phyloP scores from a whole-genome alignment of 2,797 vertebrate species.

The Zalophus californianus region DNA sequence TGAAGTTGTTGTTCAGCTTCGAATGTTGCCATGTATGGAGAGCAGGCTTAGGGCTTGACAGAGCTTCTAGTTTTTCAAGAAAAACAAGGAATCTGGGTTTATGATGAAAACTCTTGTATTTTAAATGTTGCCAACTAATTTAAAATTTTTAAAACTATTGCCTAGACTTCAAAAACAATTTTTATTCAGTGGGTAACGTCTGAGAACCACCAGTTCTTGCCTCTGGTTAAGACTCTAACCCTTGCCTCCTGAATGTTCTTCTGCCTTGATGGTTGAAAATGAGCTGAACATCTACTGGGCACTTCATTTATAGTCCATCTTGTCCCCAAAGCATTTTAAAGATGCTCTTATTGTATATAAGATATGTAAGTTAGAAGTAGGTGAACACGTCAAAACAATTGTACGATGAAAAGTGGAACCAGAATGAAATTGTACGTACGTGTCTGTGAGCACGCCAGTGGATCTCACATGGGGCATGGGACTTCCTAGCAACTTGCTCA shows the following conservation, averaged over 20 bases:
- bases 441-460: neutral
- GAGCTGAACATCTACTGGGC: neutral
- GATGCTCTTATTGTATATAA: neutral
- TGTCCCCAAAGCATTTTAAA: slow-evolving; percentile 16
- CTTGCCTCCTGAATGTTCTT: neutral
- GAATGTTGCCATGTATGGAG: neutral
- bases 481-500: neutral
- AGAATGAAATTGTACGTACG: neutral
- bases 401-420: neutral
- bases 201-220: neutral
- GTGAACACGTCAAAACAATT: neutral
- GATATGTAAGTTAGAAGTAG: neutral
- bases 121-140: slow-evolving; percentile 48
- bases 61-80: slow-evolving; percentile 57
- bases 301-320: neutral
- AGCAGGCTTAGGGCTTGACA: neutral
- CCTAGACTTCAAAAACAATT: slow-evolving; percentile 35
- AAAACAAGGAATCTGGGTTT: slow-evolving; percentile 32
- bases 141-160: neutral
- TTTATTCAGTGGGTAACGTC: neutral
- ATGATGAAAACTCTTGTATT: slow-evolving; percentile 39
- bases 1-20: neutral
- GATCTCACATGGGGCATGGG: neutral
- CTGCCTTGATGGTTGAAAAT: neutral
- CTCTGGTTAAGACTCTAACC: neutral